Base-by-base conservation (phyloP, 2,113 vertebrate genomes). In the Ictalurus punctatus region DNA sequence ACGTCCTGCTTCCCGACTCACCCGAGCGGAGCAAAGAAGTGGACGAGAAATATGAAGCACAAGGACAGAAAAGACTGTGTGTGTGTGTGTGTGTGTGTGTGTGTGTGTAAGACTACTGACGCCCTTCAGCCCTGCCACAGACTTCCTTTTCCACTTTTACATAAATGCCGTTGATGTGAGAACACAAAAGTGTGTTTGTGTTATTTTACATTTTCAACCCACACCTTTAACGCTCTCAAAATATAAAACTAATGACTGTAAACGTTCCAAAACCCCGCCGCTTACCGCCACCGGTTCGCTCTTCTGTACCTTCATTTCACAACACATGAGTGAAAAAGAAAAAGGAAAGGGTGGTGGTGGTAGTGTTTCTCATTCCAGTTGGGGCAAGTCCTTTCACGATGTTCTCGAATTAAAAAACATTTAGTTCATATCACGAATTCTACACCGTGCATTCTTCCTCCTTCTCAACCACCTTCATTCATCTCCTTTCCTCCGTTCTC, bases 131-230 rank as follows among this genome's bases (percentile, higher is more conserved):
- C 91, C 91, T 92, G 86, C 86, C 93, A 94, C 93, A 92, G 93
- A 88, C 90, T 90, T 93, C 91, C 88, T 94, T 95, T 96, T 95
- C 88, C 94, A 95, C 93, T 95, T 95, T 95, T 95, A 92, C 95
- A 95, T 95, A 92, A 95, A 94, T 91, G 89, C 94, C 94, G 94
- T 94, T 95, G 92, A 94, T 95, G 93, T 94, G 90, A 95, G 92
- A 95, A 94, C 85, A 88, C 87, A 91, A 93, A 54, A 6, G 25
- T 3, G 6, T 82, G 56, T 76, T 83, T 84, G 61, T 85, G 56
- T 91, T 90, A 21, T 84, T 78, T 87, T 21, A 30, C n/a, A 44
- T 73, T 19, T n/a, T 23, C 2, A 71, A 4, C 27, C n/a, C 21
- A 37, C 40, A 76, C 56, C 27, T 59, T 37, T 44, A 34, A 54